These are phyloP conservation scores for Alfaro cultratus DNA, from an alignment of 2,797 vertebrate species.

Conservation along the genomic window DNA sequence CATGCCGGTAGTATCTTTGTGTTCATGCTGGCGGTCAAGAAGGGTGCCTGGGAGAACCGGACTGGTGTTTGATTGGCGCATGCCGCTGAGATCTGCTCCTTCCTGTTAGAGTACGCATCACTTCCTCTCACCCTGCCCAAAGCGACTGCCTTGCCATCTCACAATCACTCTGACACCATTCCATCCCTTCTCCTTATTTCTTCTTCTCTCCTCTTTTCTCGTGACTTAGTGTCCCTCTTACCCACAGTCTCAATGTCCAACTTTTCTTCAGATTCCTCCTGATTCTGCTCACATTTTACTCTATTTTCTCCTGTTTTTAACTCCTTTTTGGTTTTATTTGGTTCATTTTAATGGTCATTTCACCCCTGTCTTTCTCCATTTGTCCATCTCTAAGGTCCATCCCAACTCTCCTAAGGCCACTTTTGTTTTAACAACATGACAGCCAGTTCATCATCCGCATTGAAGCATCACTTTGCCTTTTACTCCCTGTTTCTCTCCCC, in stretches of 20 bases:
- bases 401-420: slow-evolving; percentile 56
- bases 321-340: slow-evolving; percentile 20
- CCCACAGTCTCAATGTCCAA: slow-evolving; percentile 18
- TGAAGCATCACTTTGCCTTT: slow-evolving; percentile 31
- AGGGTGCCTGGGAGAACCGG: slow-evolving; percentile 68
- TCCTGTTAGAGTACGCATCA: slow-evolving; percentile 73
- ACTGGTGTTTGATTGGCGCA: slow-evolving; percentile 81
- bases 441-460: slow-evolving; percentile 51
- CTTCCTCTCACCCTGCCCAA: slow-evolving; percentile 74
- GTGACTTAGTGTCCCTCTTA: slow-evolving; percentile 42
- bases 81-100: slow-evolving; percentile 73
- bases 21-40: slow-evolving; percentile 59
- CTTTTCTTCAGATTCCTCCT: slow-evolving; percentile 18
- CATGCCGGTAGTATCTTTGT: slow-evolving; percentile 40
- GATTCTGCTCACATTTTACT: slow-evolving; percentile 10
- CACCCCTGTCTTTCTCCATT: slow-evolving; percentile 37
- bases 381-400: slow-evolving; percentile 47
- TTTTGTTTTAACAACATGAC: slow-evolving; percentile 61
- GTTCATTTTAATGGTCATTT: slow-evolving; percentile 15
- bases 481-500: slow-evolving; percentile 12
- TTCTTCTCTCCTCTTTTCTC: slow-evolving; percentile 22
- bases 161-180: slow-evolving; percentile 73
- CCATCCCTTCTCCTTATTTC: slow-evolving; percentile 51
- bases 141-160: slow-evolving; percentile 76
- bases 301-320: not conserved